Evolutionary conservation across 2,888 invertebrate genomes (phyloP).

Genomic region (Melanostoma mellinum): DNA sequence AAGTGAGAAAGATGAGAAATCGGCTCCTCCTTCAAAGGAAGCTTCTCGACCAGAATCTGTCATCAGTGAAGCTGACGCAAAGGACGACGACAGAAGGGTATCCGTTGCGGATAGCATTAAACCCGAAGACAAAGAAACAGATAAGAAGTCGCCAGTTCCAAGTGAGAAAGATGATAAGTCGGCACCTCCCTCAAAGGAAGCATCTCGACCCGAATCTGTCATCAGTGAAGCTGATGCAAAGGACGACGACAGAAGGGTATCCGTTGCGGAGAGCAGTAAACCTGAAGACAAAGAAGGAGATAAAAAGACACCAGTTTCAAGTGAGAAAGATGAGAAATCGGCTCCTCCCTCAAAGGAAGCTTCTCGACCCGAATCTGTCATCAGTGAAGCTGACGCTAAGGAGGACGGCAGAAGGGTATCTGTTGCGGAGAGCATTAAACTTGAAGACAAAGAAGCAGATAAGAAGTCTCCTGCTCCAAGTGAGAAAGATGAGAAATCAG

Average conservation of each 20-base stretch:
- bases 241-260: slow-evolving; percentile 25
- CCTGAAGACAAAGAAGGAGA: background rate
- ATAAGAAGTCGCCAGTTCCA: slow-evolving; percentile 17
- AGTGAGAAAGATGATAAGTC: slow-evolving; percentile 55
- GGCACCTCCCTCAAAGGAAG: slow-evolving; percentile 66
- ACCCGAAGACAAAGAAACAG: background rate
- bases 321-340: slow-evolving; percentile 52
- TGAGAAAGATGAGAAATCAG: slow-evolving; percentile 67
- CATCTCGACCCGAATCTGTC: slow-evolving; percentile 61
- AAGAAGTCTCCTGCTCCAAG: slow-evolving; percentile 35
- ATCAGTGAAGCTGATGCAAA: slow-evolving; percentile 32
- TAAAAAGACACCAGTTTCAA: too few species aligned
- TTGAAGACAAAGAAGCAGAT: too few species aligned
- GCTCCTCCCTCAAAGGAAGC: slow-evolving; percentile 18
- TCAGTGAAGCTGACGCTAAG: slow-evolving; percentile 66
- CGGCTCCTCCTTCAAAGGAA: slow-evolving; percentile 42
- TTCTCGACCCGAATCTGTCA: slow-evolving; percentile 52
- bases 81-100: background rate
- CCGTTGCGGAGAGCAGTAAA: slow-evolving; percentile 45
- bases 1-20: slow-evolving; percentile 45
- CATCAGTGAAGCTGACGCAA: slow-evolving; percentile 53
- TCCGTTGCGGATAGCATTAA: background rate
- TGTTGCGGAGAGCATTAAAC: too few species aligned
- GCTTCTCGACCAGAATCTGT: slow-evolving; percentile 38
- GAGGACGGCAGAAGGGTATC: slow-evolving; percentile 7